Conservation (phyloP, 2,888 invertebrate species). For the Anaspis maculata region DNA sequence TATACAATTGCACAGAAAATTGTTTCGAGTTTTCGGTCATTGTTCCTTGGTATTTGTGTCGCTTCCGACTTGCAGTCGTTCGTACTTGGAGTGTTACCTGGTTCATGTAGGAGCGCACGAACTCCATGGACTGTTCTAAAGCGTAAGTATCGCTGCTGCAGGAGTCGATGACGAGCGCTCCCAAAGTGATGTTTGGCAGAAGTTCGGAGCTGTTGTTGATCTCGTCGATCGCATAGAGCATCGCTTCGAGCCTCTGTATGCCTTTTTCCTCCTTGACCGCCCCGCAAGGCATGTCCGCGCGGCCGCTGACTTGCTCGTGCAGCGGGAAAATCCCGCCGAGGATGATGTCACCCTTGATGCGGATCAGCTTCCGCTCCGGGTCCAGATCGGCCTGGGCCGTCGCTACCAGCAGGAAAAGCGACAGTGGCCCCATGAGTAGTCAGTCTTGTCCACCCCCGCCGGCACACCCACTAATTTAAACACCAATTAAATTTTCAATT, state of each 20-base stretch:
- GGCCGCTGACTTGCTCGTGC: slow-evolving; percentile 49
- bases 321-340: slow-evolving; percentile 63
- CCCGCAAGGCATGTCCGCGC: slow-evolving; percentile 44
- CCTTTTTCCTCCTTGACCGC: slow-evolving; percentile 59
- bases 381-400: slow-evolving; percentile 19
- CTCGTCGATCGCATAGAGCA: slow-evolving; percentile 57
- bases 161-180: slow-evolving; percentile 52
- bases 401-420: slow-evolving; percentile 13
- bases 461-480: slow-evolving; percentile 11
- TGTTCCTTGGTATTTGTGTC: no score
- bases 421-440: slow-evolving; percentile 11
- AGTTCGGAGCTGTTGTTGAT: slow-evolving; percentile 52
- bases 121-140: slow-evolving; percentile 59
- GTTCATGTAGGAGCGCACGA: slow-evolving; percentile 53
- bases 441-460: no score
- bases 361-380: slow-evolving; percentile 30
- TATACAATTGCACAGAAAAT: no score
- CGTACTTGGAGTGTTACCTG: slow-evolving; percentile 38
- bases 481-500: no score
- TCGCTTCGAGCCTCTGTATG: slow-evolving; percentile 60
- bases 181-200: slow-evolving; percentile 55
- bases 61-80: no score
- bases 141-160: slow-evolving; percentile 61
- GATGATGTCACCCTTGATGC: slow-evolving; percentile 53
- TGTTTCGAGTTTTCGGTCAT: no score